A percentile compares a stretch with the other conserved stretches of the same genome.
Conservation (phyloP, 2,797 vertebrate genomes). For the Lates japonicus region DNA sequence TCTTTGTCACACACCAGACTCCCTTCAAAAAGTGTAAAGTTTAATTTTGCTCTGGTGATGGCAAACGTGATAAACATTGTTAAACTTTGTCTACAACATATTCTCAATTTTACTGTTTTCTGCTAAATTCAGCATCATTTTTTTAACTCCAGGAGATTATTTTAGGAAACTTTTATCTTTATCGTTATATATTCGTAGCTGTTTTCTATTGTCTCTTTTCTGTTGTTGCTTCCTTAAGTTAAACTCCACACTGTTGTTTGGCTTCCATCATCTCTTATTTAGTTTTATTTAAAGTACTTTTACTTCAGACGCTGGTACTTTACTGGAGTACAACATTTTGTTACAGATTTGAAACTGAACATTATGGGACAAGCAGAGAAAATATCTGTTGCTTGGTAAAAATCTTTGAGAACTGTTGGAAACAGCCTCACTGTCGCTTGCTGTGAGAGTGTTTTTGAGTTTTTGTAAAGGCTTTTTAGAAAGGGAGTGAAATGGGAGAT, state of each 20-base stretch:
- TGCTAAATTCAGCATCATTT: background rate
- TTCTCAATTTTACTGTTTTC: background rate
- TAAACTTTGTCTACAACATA: background rate
- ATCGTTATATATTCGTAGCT: background rate
- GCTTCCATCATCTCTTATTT: background rate
- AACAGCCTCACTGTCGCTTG: background rate
- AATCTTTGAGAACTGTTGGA: background rate
- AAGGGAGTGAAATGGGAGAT: background rate
- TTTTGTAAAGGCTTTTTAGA: background rate
- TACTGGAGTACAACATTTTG: background rate
- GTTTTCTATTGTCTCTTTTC: background rate
- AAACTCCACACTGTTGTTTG: background rate
- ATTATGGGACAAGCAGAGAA: background rate
- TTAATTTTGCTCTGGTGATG: background rate
- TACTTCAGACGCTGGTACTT: background rate
- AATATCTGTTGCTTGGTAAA: background rate
- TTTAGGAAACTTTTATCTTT: background rate
- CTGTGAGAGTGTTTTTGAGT: background rate
- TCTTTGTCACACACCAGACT: background rate
- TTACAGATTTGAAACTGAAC: background rate
- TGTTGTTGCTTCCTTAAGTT: background rate
- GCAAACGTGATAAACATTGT: background rate
- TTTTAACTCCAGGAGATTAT: background rate
- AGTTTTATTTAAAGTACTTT: background rate
- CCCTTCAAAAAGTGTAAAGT: background rate